Evolutionary conservation across 2,113 vertebrate species (phyloP), one percentile per base, ranked within the genome.

Genomic region (Hippocampus zosterae): DNA sequence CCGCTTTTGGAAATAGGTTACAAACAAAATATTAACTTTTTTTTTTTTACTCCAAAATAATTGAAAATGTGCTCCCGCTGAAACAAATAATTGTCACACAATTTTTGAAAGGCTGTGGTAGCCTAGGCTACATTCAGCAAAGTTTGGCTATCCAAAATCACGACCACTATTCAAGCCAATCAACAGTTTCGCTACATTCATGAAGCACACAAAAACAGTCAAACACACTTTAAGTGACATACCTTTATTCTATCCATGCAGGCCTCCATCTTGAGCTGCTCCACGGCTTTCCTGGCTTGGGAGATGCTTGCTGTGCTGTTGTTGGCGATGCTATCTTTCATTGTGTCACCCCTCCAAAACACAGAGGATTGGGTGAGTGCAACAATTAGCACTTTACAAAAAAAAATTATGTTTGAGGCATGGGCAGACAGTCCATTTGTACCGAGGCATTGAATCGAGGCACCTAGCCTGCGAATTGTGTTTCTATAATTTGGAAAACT

Each of bases 241-340:
- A 98, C 97, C 96, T 99, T 99, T 86, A 98, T 97, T 75, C 96
- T 92, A 77, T 99, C 96, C 95, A 98, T 97, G 81, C 96, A 97
- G 69, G 97, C 97, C 87, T 99, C 97, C 97, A 99, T 97, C 92
- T 99, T 99, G 44, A 99, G 93, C 81, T 99, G 97, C 77, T 99
- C 96, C 88, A 99, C 96, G 37, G 96, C 92, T 88, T 96, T 98
- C 87, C 97, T 93, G 85, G 97, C 97, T 81, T 98, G 95, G 71
- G 96, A 98, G 93, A 98, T 98, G 90, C 89, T 97, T 76, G 94
- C 90, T 67, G 95, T 99, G 88, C 94, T 98, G 92, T 94, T 95
- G 79, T 91, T 97, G 69, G 94, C 92, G 83, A 96, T 93, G 27
- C 87, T 79, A 81, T 98, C 95, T 90, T 96, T 97, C 95, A 96